phyloP scores from a whole-genome alignment of 2,113 vertebrate species.

The Phylloscopus whistleri region DNA sequence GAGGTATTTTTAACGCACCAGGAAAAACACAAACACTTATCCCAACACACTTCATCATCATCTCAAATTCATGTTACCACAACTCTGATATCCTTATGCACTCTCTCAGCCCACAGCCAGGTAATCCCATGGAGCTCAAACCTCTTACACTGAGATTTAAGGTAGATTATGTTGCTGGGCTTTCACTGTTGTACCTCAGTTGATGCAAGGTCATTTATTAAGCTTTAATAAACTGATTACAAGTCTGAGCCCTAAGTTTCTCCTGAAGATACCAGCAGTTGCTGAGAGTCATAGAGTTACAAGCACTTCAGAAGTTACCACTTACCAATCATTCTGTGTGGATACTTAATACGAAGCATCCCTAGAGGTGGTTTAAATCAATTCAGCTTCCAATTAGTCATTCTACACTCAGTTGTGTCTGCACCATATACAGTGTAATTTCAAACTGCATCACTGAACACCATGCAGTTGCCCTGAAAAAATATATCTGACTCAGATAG shows the following conservation, averaged over 20 bases:
- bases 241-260: background rate
- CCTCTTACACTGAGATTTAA: slow-evolving; percentile 9
- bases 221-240: slow-evolving; percentile 36
- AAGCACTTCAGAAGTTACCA: background rate
- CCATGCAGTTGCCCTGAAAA: background rate
- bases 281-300: background rate
- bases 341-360: background rate
- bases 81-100: background rate
- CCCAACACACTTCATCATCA: background rate
- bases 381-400: background rate
- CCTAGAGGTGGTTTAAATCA: background rate
- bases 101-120: background rate
- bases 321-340: background rate
- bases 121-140: background rate
- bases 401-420: background rate
- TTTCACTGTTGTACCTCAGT: background rate
- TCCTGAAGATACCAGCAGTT: background rate
- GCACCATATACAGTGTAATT: background rate
- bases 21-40: background rate
- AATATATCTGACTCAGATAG: background rate
- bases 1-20: background rate
- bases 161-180: background rate
- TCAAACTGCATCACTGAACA: background rate
- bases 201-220: background rate
- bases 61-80: background rate